Conservation (phyloP, 1,140 invertebrate species). For the Sinella curviseta region DNA sequence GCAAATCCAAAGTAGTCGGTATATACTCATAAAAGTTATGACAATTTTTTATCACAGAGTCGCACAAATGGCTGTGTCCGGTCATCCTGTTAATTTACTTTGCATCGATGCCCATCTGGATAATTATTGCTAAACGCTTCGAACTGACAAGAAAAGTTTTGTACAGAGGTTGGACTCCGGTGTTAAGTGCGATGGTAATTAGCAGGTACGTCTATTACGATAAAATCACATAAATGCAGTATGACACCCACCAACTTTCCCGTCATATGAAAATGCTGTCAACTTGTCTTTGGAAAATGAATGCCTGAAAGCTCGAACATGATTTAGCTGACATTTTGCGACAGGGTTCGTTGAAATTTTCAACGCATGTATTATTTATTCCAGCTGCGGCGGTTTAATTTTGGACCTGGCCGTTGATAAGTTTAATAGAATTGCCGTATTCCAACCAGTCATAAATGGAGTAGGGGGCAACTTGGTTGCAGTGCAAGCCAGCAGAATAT, state of each 20-base stretch:
- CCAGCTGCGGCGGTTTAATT: conserved; percentile 76
- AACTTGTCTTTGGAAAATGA: too few species aligned
- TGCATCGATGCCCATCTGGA: conserved; percentile 55
- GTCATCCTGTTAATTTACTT: conserved; percentile 53
- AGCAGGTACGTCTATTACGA: conserved; percentile 54
- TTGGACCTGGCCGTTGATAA: conserved; percentile 73
- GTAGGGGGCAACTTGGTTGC: conserved; percentile 96
- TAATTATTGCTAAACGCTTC: conserved; percentile 55
- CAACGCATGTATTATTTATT: too few species aligned
- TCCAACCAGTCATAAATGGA: conserved; percentile 87
- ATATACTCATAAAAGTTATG: not conserved
- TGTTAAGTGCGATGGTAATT: conserved; percentile 58
- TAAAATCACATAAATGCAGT: not conserved
- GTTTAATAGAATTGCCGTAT: conserved; percentile 77
- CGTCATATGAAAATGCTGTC: too few species aligned
- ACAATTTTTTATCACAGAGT: conserved; percentile 29
- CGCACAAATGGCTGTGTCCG: conserved; percentile 53
- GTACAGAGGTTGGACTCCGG: conserved; percentile 57
- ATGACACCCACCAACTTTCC: not conserved
- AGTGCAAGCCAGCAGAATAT: conserved; percentile 77
- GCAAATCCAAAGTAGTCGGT: not conserved
- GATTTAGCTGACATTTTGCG: too few species aligned
- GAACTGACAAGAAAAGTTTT: conserved; percentile 56
- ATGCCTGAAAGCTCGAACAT: too few species aligned
- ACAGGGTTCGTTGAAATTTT: not conserved